These are phyloP conservation scores for Albula glossodonta DNA, from an alignment of 2,113 vertebrate genomes.

Conservation along the genomic window DNA sequence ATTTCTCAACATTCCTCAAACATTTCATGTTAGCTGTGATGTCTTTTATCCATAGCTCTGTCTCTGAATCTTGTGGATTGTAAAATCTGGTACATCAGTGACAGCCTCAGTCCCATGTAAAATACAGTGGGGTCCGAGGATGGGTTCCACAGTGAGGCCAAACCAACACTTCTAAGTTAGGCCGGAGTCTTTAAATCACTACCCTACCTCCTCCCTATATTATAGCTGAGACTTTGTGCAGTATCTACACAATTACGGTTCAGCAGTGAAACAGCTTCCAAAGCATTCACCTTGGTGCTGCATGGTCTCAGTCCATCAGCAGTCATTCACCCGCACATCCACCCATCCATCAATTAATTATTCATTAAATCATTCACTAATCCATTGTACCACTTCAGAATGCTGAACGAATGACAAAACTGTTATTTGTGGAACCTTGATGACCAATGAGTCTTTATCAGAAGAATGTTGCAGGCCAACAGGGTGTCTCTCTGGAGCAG, in stretches of 20 bases:
- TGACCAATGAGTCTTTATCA: not conserved
- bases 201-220: not conserved
- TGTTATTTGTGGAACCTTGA: not conserved
- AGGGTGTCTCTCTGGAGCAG: not conserved
- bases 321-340: not conserved
- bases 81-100: not conserved
- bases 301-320: not conserved
- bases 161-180: not conserved
- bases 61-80: not conserved
- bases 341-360: not conserved
- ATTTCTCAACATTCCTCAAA: not conserved
- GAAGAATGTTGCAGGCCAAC: not conserved
- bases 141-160: not conserved
- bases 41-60: not conserved
- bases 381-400: not conserved
- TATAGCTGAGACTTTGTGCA: conserved; percentile 4
- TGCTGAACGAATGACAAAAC: not conserved
- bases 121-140: not conserved
- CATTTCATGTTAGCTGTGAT: not conserved
- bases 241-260: not conserved
- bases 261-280: not conserved
- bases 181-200: conserved; percentile 10
- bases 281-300: not conserved
- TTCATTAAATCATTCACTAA: not conserved
- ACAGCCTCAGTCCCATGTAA: not conserved